Evolutionary conservation across 2,797 vertebrate genomes (phyloP).

Genomic region (Amblyraja radiata): DNA sequence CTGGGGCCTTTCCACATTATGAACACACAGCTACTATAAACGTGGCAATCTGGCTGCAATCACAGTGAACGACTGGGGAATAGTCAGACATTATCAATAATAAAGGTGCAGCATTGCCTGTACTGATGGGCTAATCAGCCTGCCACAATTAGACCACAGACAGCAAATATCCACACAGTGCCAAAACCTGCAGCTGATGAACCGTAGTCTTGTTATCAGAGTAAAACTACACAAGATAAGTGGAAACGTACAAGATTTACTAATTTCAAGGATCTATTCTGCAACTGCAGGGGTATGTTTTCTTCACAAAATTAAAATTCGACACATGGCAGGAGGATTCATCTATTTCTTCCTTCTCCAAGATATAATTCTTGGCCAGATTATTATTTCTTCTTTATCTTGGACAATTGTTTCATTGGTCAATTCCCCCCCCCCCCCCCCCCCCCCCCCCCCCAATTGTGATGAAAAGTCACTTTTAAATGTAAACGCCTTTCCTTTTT

Average conservation of each 20-base stretch:
- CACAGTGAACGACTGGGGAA: not conserved
- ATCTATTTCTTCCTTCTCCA: too few species aligned
- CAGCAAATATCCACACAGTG: not conserved
- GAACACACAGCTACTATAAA: not conserved
- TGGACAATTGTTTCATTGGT: too few species aligned
- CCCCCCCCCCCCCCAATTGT: too few species aligned
- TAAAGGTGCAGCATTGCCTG: not conserved
- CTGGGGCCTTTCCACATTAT: not conserved
- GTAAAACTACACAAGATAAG: not conserved
- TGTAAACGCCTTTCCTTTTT: too few species aligned
- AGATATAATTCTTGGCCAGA: too few species aligned
- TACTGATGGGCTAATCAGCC: not conserved
- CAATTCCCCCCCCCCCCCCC: too few species aligned
- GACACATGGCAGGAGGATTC: too few species aligned
- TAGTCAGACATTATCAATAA: not conserved
- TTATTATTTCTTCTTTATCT: too few species aligned
- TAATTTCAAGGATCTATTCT: not conserved
- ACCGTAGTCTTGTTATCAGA: not conserved
- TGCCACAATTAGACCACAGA: not conserved
- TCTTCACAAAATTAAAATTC: too few species aligned
- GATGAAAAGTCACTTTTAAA: too few species aligned
- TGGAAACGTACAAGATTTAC: too few species aligned
- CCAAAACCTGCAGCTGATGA: not conserved
- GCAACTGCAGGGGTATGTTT: not conserved
- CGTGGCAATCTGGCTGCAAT: not conserved